Base-by-base conservation (phyloP, 2,113 vertebrate species). In the Thomomys bottae region DNA sequence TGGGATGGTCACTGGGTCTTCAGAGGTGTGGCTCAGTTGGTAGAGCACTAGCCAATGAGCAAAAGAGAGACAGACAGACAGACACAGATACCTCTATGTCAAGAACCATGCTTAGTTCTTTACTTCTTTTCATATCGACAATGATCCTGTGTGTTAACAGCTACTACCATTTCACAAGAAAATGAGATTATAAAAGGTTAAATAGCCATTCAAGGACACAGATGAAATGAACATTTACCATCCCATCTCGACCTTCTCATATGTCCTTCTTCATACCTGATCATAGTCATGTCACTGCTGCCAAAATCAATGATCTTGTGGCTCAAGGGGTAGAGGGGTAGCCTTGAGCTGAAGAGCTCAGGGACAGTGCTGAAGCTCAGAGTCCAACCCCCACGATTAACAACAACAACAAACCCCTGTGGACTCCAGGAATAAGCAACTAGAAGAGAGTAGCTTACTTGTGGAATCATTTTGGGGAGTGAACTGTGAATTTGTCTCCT, bases 121-220 rank as follows among this genome's bases (percentile, higher is more conserved):
- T 70, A 84, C 8, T 42, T 93, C 38, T 87, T 80, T 45, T 36
- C n/a, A 68, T 63, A n/a, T 83, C 67, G 40, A 73, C 17, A 89
- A 78, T 15, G 89, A 87, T 89, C 30, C 36, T 68, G 20, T 75
- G 17, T 45, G 21, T 40, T 57, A 66, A 40, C 42, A 45, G 26
- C 30, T 64, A 75, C 34, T 75, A 34, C 30, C 83, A 34, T 54
- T 87, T 87, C n/a, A 64, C 61, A 70, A 24, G 40, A 64, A 90
- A 92, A 36, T 7, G 15, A 68, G 36, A 42, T 79, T 70, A 57
- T 45, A 18, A 89, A 57, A 70, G 32, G 36, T 10, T 20, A 61
- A 78, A 82, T 34, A 59, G 68, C 8, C 1, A 5, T 34, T 26
- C 42, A 78, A 45, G n/a, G 49, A 63, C 28, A 80, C 26, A 38